Base-by-base conservation (phyloP, 2,113 vertebrate genomes). In the Pica pica region DNA sequence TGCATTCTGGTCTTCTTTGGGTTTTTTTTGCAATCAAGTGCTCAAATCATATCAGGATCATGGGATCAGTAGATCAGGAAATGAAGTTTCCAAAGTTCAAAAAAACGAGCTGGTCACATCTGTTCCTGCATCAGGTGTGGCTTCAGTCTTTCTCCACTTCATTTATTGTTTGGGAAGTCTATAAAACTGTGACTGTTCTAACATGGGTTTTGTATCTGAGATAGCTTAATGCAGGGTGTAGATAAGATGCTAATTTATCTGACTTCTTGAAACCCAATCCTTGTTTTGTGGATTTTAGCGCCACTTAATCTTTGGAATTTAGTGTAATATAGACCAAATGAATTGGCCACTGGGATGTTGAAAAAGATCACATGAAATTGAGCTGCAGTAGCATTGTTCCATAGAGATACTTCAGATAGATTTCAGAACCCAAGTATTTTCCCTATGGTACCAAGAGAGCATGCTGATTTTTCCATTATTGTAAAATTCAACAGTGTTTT, bases 111-210 rank as follows among this genome's bases (percentile, higher is more conserved):
- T 73, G 8, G 30, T 93, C 11, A 11, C 21, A 4, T 85, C 94
- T 83, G 15, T 82, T 94, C 84, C 93, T 28, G 56, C 15, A 13
- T 39, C 96, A 97, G 98, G 97, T 98, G 3, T 92, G 94, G 16
- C 59, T 96, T 78, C 21, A 74, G 10, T 42, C 27, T 90, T 64
- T 69, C 22, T 93, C 11, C 16, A 7, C 26, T 79, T 44, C 33
- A 13, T 77, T 82, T 74, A 17, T 42, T 76, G 11, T 53, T 74
- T 73, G 23, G 13, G 9, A 83, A 49, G 15, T 56, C 37, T 56
- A 1, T 55, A n/a, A 68, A 83, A 67, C 59, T 46, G 13, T 4
- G 64, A 14, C 2, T 6, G 9, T 50, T 74, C 42, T 73, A 64
- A 39, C 9, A 16, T 42, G 12, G 1, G 9, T 55, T 91, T 74